Percentiles rank a stretch among this genome's conserved stretches.
Conservation (phyloP, 1,140 invertebrate species). For the Ceratoteleas bidentatus region DNA sequence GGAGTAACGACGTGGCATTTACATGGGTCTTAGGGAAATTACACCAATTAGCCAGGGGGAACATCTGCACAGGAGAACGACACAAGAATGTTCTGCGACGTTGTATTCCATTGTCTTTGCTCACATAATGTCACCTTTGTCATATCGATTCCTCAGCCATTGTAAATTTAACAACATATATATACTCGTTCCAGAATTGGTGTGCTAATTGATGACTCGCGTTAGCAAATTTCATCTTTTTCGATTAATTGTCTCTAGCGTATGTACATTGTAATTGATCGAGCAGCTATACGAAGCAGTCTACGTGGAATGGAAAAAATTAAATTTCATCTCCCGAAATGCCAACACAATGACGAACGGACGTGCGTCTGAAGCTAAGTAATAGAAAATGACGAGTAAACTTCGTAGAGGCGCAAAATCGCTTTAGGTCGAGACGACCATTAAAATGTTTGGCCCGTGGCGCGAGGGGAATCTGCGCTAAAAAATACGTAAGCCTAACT, state of each 20-base stretch:
- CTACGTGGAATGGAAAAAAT: neutral
- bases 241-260: neutral
- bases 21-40: conserved; percentile 67
- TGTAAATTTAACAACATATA: conserved; percentile 51
- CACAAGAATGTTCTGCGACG: conserved; percentile 54
- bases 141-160: conserved; percentile 31
- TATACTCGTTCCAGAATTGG: conserved; percentile 21
- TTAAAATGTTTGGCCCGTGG: conserved; percentile 38
- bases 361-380: neutral
- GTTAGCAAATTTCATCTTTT: conserved; percentile 12
- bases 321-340: neutral
- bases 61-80: conserved; percentile 57
- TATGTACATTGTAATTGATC: no score
- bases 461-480: conserved; percentile 42
- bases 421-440: conserved; percentile 46
- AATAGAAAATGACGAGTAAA: conserved; percentile 61
- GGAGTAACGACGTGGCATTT: conserved; percentile 64
- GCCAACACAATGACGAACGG: no score
- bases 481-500: conserved; percentile 70
- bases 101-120: conserved; percentile 62
- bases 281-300: no score
- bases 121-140: conserved; percentile 54
- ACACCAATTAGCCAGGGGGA: conserved; percentile 66
- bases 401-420: conserved; percentile 53
- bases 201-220: neutral